Evolutionary conservation across 2,797 vertebrate genomes (phyloP).

Genomic region (Chrysolophus pictus): DNA sequence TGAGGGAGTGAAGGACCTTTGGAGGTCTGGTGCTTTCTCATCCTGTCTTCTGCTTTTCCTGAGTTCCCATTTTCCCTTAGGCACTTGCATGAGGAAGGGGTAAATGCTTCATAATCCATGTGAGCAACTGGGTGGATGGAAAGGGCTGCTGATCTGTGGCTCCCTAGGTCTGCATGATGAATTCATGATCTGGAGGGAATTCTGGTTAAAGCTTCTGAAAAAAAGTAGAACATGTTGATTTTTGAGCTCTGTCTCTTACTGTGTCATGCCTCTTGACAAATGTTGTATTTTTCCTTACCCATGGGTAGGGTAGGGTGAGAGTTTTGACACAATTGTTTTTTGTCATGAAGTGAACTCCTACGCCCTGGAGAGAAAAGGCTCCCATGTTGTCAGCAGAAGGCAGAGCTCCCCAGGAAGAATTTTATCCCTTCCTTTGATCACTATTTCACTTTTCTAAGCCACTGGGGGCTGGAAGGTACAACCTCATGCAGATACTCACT

Average conservation of each 20-base stretch:
- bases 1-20: not conserved
- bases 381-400: not conserved
- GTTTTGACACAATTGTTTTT: not conserved
- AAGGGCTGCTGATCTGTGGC: not conserved
- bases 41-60: not conserved
- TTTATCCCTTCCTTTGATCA: not conserved
- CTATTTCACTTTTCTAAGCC: not conserved
- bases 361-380: not conserved
- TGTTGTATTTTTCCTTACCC: not conserved
- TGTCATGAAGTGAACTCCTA: not conserved
- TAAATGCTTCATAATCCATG: not conserved
- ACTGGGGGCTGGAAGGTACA: not conserved
- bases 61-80: not conserved
- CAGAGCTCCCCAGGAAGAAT: not conserved
- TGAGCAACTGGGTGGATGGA: not conserved
- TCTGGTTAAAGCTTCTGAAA: not conserved
- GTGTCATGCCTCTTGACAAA: not conserved
- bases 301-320: not conserved
- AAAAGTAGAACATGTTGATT: not conserved
- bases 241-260: not conserved
- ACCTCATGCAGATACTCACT: not conserved
- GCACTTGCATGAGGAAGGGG: accelerated
- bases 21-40: not conserved
- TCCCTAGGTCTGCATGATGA: not conserved
- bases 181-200: not conserved